These are phyloP conservation scores for Ectemnius lituratus DNA, from an alignment of 2,888 invertebrate genomes.

Conservation along the genomic window DNA sequence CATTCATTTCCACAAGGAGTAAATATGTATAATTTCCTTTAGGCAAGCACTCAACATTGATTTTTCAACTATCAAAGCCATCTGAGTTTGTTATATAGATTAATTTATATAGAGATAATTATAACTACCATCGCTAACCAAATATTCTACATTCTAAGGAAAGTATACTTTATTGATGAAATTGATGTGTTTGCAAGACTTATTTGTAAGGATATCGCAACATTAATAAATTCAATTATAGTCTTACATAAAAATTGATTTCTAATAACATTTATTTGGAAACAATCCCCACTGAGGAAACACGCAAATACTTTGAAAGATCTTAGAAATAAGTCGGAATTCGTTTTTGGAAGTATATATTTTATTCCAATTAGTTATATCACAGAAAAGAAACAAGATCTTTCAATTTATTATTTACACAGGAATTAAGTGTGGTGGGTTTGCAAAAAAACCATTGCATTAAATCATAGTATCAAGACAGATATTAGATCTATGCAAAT, in stretches of 20 bases:
- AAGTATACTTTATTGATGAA: conserved; percentile 28
- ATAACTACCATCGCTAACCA: conserved; percentile 60
- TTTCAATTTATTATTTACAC: too few species aligned
- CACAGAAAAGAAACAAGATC: conserved; percentile 8
- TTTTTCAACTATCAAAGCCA: conserved; percentile 10
- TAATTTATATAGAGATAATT: conserved; percentile 46
- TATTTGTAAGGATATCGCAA: conserved; percentile 13
- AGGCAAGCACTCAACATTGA: not conserved
- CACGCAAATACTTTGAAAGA: conserved; percentile 2
- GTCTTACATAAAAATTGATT: not conserved
- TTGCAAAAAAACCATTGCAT: too few species aligned
- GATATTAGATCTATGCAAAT: not conserved
- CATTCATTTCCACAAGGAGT: conserved; percentile 19
- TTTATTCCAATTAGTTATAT: conserved; percentile 20
- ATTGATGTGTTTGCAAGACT: conserved; percentile 13
- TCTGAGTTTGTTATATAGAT: conserved; percentile 10
- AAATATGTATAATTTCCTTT: conserved; percentile 24
- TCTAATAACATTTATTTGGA: not conserved
- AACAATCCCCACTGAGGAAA: conserved; percentile 1
- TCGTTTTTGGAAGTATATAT: conserved; percentile 3
- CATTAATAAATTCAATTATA: conserved; percentile 14
- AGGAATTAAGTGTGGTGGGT: too few species aligned
- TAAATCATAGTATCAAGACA: too few species aligned
- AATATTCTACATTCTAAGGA: conserved; percentile 58
- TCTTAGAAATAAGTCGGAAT: conserved; percentile 14